Conservation (phyloP, 2,888 invertebrate genomes). For the Dendrolimus houi region DNA sequence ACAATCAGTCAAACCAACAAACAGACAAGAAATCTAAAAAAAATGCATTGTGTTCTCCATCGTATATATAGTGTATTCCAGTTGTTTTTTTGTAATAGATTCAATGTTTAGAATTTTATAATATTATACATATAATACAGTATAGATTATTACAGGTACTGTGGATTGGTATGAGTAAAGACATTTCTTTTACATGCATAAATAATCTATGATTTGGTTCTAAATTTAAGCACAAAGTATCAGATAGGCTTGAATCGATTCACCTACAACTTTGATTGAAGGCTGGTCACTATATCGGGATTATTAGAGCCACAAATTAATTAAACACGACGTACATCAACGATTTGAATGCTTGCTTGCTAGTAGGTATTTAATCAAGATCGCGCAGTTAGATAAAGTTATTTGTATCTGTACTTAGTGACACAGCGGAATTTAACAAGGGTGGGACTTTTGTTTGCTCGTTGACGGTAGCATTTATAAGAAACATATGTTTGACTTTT, state of each 20-base stretch:
- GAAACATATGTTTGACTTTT: background rate
- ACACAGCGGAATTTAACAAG: slow-evolving; percentile 5
- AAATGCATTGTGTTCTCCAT: too few species aligned
- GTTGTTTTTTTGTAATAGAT: too few species aligned
- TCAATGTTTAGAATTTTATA: too few species aligned
- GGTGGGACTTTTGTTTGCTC: background rate
- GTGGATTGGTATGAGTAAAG: too few species aligned
- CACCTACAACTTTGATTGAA: slow-evolving; percentile 49
- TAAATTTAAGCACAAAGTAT: slow-evolving; percentile 34
- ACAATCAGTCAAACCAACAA: too few species aligned
- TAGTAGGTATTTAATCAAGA: slow-evolving; percentile 15
- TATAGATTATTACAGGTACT: too few species aligned
- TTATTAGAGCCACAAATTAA: slow-evolving; percentile 46
- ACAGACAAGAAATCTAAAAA: too few species aligned
- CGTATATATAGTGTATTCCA: too few species aligned
- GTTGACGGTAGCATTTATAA: background rate
- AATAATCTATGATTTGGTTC: slow-evolving; percentile 20
- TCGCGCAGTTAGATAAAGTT: slow-evolving; percentile 13
- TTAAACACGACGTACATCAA: slow-evolving; percentile 28
- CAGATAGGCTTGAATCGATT: slow-evolving; percentile 46
- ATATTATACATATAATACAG: too few species aligned
- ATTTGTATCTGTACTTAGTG: slow-evolving; percentile 6
- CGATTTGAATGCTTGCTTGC: slow-evolving; percentile 15
- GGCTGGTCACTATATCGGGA: slow-evolving; percentile 36
- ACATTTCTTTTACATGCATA: background rate